These are phyloP conservation scores for Mimumesa dahlbomi DNA, from an alignment of 2,888 invertebrate genomes.

Conservation along the genomic window DNA sequence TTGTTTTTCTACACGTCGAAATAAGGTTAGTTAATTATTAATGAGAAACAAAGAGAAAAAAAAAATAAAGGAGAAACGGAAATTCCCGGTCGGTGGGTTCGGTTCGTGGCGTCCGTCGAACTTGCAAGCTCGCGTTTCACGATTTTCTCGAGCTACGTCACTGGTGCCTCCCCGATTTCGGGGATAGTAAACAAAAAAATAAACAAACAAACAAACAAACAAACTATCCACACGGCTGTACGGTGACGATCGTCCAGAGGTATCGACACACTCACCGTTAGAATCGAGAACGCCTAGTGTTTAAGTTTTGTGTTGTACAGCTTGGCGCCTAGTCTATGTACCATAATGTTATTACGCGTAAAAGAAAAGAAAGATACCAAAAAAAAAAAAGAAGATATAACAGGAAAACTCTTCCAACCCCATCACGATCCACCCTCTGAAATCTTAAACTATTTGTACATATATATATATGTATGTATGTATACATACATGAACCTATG, in stretches of 20 bases:
- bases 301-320: constrained; percentile 65
- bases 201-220: background rate
- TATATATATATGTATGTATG: constrained; percentile 30
- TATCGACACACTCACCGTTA: constrained; percentile 38
- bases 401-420: constrained; percentile 8
- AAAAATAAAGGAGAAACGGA: too few relatives aligned
- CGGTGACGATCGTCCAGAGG: constrained; percentile 52
- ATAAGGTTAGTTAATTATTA: too few relatives aligned
- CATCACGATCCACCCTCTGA: constrained; percentile 19
- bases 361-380: too few relatives aligned
- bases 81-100: too few relatives aligned
- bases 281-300: constrained; percentile 51
- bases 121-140: constrained; percentile 33
- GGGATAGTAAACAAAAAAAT: constrained; percentile 26
- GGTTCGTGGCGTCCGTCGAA: background rate
- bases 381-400: too few relatives aligned
- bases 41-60: too few relatives aligned
- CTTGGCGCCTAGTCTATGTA: constrained; percentile 66
- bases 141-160: constrained; percentile 20
- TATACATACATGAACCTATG: constrained; percentile 14
- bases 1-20: too few relatives aligned
- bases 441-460: constrained; percentile 52
- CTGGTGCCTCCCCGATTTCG: constrained; percentile 47
- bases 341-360: constrained; percentile 50
- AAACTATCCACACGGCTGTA: constrained; percentile 38